Percentiles rank a stretch among this genome's conserved stretches.
These are phyloP conservation scores for Mythimna pallens DNA, from an alignment of 2,888 invertebrate species.

Conservation along the genomic window DNA sequence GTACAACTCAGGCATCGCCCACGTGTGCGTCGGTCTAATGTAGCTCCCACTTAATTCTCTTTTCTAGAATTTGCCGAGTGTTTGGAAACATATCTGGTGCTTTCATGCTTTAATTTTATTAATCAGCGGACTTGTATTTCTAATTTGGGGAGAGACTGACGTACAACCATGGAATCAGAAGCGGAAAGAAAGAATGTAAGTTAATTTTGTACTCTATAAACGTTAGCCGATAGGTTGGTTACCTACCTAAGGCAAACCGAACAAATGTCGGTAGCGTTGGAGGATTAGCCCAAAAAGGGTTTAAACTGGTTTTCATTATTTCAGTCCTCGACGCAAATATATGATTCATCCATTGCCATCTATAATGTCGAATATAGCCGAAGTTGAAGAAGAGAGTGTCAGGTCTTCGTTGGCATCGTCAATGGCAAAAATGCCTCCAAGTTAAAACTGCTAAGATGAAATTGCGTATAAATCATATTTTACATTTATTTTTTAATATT, in stretches of 20 bases:
- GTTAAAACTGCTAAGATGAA: slow-evolving; percentile 14
- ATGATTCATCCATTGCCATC: slow-evolving; percentile 72
- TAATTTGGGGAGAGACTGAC: slow-evolving; percentile 83
- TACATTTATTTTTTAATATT: neutral
- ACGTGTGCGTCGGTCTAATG: no score
- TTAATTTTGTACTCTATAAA: neutral
- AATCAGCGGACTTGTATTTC: slow-evolving; percentile 80
- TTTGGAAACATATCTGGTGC: slow-evolving; percentile 87
- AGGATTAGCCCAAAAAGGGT: neutral
- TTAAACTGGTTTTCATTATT: slow-evolving; percentile 20
- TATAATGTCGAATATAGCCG: slow-evolving; percentile 84
- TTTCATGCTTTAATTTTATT: slow-evolving; percentile 82
- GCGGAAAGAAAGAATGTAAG: slow-evolving; percentile 47
- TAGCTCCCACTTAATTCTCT: neutral
- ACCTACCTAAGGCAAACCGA: no score
- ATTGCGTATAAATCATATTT: no score
- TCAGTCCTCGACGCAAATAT: slow-evolving; percentile 70
- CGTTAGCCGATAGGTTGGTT: no score
- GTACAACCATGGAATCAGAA: slow-evolving; percentile 83
- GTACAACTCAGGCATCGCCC: no score
- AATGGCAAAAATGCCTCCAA: slow-evolving; percentile 60
- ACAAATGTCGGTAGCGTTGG: neutral
- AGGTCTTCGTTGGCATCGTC: slow-evolving; percentile 69
- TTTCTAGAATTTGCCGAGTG: slow-evolving; percentile 75
- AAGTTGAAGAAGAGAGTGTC: slow-evolving; percentile 80